Base-by-base conservation (phyloP, 2,797 vertebrate genomes). In the Bradypodion pumilum region DNA sequence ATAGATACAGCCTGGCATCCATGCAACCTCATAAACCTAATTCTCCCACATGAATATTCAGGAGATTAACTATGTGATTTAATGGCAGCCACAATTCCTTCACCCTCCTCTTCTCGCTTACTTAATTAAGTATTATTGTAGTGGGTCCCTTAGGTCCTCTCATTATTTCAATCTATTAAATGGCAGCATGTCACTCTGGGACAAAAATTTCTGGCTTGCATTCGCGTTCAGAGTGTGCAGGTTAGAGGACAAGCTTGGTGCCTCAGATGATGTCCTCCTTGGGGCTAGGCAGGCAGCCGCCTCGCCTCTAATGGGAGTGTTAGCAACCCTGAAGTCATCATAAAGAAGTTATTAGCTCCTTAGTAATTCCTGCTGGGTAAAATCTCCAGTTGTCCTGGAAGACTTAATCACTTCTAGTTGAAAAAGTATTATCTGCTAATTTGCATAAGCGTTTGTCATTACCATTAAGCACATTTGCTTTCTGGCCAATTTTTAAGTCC, bases 371-470 rank as follows among this genome's bases (percentile, higher is more conserved):
- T 90, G 80, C 89, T 92, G 89, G 87, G 83, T 83, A 76, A 92
- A 93, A 92, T 93, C 84, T 93, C 91, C 89, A 84, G 85, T 77
- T 88, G 81, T 82, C 90, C 91, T 92, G 70, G 83, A 94, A 93
- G 89, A 78, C 80, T 87, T 91, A 92, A 89, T 91, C 87, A 92
- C 87, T 85, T 94, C 87, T 93, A 89, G 84, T 82, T 91, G 85
- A 90, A 94, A 89, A 78, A 92, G 82, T 90, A 93, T 92, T 91
- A 91, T 88, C 85, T 90, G 87, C 74, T 90, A 76, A 95, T 93
- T 93, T 92, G 86, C 91, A 86, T 93, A 94, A 93, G 79, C 91
- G 90, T 89, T 92, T 92, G 90, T 88, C 89, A 93, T 92, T 94
- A 93, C 87, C 86, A 93, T 91, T 93, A 92, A 91, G 88, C 86